phyloP scores from a whole-genome alignment of 2,888 invertebrate genomes.

The Oconnorella tubifera region DNA sequence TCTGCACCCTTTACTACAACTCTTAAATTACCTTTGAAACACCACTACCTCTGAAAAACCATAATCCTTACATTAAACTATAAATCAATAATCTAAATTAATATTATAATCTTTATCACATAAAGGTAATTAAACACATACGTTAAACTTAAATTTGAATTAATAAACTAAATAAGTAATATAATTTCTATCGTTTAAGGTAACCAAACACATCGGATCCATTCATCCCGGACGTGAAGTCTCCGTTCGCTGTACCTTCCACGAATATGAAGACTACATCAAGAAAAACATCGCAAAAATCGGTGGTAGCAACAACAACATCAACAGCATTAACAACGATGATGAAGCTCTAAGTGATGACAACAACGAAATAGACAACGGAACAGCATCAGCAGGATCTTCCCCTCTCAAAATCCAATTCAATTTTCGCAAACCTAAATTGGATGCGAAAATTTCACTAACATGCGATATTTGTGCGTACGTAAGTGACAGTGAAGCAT shows the following conservation, averaged over 20 bases:
- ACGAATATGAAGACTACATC: conserved; percentile 17
- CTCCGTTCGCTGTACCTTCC: conserved; percentile 20
- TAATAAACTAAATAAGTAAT: too few species aligned
- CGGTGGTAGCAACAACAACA: not conserved
- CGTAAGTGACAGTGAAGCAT: conserved; percentile 20
- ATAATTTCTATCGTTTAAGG: too few species aligned
- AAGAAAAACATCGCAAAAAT: conserved; percentile 15
- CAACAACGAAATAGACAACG: not conserved
- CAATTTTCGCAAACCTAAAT: not conserved
- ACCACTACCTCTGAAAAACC: too few species aligned
- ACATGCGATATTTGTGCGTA: conserved; percentile 20
- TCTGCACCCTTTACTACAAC: too few species aligned
- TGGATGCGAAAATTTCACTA: conserved; percentile 7
- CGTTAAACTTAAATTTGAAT: too few species aligned
- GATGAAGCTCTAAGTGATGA: not conserved
- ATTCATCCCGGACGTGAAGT: conserved; percentile 24
- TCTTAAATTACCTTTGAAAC: too few species aligned
- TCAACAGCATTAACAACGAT: not conserved
- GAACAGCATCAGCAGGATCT: too few species aligned
- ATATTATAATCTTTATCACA: too few species aligned
- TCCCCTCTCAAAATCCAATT: conserved; percentile 2
- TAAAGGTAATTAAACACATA: too few species aligned
- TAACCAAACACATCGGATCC: conserved; percentile 19
- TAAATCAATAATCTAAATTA: too few species aligned
- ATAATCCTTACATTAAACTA: too few species aligned